Evolutionary conservation across 2,797 vertebrate species (phyloP).

Genomic region (Cygnus olor): DNA sequence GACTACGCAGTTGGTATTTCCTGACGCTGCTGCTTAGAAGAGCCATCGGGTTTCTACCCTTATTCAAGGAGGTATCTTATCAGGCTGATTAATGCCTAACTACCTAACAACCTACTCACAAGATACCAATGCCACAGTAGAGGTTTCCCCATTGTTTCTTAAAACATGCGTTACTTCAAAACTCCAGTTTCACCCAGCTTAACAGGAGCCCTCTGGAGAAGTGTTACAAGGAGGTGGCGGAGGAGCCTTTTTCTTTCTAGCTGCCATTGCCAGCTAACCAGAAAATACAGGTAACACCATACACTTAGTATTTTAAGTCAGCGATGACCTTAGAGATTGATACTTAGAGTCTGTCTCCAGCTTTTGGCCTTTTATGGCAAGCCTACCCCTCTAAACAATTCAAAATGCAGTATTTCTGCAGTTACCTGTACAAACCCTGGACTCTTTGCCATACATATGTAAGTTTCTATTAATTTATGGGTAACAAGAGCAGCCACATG

Average conservation of each 20-base stretch:
- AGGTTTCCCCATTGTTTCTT: not conserved
- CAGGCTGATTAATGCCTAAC: not conserved
- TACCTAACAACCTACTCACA: not conserved
- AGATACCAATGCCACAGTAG: not conserved
- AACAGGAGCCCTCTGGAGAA: not conserved
- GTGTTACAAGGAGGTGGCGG: fast-evolving
- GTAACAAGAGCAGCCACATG: not conserved
- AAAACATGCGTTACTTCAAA: fast-evolving
- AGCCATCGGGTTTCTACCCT: fast-evolving
- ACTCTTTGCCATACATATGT: fast-evolving
- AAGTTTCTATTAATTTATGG: not conserved
- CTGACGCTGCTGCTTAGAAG: not conserved
- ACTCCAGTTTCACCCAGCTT: not conserved
- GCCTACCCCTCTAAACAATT: not conserved
- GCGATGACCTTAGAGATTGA: not conserved
- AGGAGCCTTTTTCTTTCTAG: not conserved
- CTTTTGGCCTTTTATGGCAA: not conserved
- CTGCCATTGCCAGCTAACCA: not conserved
- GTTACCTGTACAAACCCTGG: not conserved
- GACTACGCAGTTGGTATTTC: not conserved
- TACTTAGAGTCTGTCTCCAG: fast-evolving
- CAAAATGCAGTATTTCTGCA: not conserved
- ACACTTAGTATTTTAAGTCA: not conserved
- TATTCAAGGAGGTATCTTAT: not conserved
- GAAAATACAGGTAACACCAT: not conserved